Evolutionary conservation across 2,113 vertebrate genomes (phyloP).

Genomic region (Trachemys scripta): DNA sequence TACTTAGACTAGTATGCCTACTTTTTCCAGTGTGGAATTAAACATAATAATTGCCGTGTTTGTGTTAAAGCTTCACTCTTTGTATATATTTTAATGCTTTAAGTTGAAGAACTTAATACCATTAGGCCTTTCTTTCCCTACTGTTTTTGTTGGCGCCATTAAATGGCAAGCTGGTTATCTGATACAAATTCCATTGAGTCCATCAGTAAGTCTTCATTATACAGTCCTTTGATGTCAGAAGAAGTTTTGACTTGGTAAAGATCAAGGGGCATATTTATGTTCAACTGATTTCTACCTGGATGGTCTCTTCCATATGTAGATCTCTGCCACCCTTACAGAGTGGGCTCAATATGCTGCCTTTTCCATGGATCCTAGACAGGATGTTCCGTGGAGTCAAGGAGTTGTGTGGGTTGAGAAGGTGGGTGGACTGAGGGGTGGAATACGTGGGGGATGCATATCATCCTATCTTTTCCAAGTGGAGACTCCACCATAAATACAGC

Average conservation of each 20-base stretch:
- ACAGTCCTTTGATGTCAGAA: not conserved
- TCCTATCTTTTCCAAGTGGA: not conserved
- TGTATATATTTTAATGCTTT: not conserved
- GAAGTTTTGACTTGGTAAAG: not conserved
- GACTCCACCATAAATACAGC: not conserved
- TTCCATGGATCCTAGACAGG: not conserved
- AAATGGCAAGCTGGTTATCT: not conserved
- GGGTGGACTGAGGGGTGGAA: not conserved
- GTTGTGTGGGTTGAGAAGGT: not conserved
- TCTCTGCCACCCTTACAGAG: not conserved
- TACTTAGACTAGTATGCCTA: fast-evolving
- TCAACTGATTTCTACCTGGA: not conserved
- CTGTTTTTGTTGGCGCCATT: not conserved
- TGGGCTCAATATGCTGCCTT: not conserved
- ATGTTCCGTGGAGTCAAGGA: not conserved
- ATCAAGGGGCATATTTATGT: not conserved
- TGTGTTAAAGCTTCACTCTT: not conserved
- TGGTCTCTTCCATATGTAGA: not conserved
- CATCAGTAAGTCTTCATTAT: not conserved
- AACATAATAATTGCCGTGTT: not conserved
- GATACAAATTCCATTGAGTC: not conserved
- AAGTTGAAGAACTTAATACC: not conserved
- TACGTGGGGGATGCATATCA: not conserved
- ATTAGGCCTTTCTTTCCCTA: not conserved
- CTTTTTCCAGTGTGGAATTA: not conserved